phyloP scores from a whole-genome alignment of 2,888 invertebrate species.

The Spicauda simplicius region DNA sequence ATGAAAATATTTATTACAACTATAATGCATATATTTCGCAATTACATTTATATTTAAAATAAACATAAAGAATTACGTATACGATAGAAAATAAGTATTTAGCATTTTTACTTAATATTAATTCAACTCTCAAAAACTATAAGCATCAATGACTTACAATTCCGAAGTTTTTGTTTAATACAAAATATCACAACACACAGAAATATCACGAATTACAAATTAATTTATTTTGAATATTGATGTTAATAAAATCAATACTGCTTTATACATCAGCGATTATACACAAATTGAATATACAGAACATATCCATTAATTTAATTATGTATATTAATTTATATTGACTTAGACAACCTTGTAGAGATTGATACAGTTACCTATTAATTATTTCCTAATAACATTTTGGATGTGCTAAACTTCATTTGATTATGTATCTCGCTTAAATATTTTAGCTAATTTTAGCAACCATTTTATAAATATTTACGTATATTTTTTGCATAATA shows the following conservation, averaged over 20 bases:
- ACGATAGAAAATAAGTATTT: slow-evolving; percentile 4
- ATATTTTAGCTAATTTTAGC: too few species aligned
- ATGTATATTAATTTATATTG: too few species aligned
- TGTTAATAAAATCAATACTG: background rate
- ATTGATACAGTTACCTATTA: too few species aligned
- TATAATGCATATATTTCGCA: slow-evolving; percentile 31
- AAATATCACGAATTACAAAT: slow-evolving; percentile 64
- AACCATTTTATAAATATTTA: too few species aligned
- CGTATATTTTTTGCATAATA: too few species aligned
- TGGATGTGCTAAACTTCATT: too few species aligned
- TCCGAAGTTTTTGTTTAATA: slow-evolving; percentile 40
- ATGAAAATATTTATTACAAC: slow-evolving; percentile 36
- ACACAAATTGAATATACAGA: too few species aligned
- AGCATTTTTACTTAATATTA: slow-evolving; percentile 29
- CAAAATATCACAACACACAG: slow-evolving; percentile 66
- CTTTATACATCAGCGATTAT: too few species aligned
- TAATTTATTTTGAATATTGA: slow-evolving; percentile 1
- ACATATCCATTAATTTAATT: too few species aligned
- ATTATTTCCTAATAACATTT: too few species aligned
- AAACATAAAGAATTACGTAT: slow-evolving; percentile 42
- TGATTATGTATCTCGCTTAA: too few species aligned
- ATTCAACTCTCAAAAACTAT: slow-evolving; percentile 37
- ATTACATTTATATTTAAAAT: slow-evolving; percentile 41
- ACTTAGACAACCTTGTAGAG: too few species aligned
- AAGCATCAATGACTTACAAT: slow-evolving; percentile 36